Conservation (phyloP, 2,113 vertebrate species). For the Poecilia latipinna region DNA sequence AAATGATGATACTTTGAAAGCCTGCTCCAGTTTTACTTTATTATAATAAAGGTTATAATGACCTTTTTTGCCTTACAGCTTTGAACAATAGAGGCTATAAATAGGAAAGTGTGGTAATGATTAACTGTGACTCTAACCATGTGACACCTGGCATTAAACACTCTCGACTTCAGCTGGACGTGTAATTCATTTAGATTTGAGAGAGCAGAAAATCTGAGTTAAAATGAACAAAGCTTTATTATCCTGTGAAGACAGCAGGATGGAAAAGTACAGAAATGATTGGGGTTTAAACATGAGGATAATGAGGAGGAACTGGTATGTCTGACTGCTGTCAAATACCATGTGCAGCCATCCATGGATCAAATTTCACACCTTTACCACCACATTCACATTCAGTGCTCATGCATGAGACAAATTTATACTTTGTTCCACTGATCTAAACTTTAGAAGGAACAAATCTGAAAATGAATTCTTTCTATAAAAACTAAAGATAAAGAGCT, state of each 20-base stretch:
- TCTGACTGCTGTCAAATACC: not conserved
- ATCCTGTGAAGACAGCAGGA: not conserved
- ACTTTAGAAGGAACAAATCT: not conserved
- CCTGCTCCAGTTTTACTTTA: not conserved
- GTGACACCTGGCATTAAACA: not conserved
- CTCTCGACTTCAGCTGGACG: not conserved
- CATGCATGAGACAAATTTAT: not conserved
- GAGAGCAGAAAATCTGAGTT: not conserved
- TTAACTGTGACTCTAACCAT: not conserved
- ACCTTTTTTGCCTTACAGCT: not conserved
- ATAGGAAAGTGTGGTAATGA: conserved; percentile 2
- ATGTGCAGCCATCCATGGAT: not conserved
- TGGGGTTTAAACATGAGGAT: not conserved
- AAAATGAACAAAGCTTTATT: not conserved
- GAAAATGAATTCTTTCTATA: not conserved
- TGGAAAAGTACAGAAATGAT: conserved; percentile 37
- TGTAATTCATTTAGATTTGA: not conserved
- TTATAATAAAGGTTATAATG: not conserved
- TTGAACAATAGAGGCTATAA: not conserved
- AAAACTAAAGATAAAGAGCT: not conserved
- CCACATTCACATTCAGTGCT: not conserved
- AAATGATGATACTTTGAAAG: not conserved
- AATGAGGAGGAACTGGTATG: conserved; percentile 63
- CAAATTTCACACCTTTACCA: conserved; percentile 9
- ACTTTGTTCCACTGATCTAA: not conserved